Conservation (phyloP, 2,888 invertebrate genomes). For the Yponomeuta cagnagella region DNA sequence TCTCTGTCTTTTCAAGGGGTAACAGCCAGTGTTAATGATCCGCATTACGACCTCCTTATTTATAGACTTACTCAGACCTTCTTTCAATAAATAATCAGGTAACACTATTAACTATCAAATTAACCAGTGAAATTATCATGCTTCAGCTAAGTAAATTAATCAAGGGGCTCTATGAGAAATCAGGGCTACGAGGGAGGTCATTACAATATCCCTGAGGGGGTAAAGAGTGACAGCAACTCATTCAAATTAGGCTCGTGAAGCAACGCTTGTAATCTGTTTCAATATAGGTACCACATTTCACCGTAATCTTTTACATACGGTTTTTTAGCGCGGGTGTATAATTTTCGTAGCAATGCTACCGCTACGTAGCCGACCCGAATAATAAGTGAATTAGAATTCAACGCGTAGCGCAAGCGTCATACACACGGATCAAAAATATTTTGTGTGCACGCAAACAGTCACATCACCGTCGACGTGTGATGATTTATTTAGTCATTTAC, state of each 20-base stretch:
- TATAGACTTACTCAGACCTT: not conserved
- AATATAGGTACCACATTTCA: not conserved
- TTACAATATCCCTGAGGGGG: too few relatives aligned
- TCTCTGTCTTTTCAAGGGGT: not conserved
- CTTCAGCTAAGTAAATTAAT: too few relatives aligned
- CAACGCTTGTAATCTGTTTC: not conserved
- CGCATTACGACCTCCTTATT: slow-evolving; percentile 9
- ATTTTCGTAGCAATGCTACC: not conserved
- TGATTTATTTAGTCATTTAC: too few relatives aligned
- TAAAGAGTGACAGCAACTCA: too few relatives aligned
- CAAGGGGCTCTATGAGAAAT: too few relatives aligned
- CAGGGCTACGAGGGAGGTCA: too few relatives aligned
- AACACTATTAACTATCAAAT: too few relatives aligned
- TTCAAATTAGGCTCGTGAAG: not conserved
- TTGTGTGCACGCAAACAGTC: slow-evolving; percentile 10
- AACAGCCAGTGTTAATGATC: slow-evolving; percentile 8
- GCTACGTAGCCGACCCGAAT: not conserved
- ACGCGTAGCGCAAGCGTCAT: slow-evolving; percentile 28
- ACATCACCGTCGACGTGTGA: not conserved
- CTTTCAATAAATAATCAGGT: not conserved
- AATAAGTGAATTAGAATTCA: slow-evolving; percentile 35
- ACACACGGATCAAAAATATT: not conserved
- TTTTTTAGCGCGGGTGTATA: not conserved
- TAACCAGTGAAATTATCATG: too few relatives aligned
- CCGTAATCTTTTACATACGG: not conserved